phyloP scores from a whole-genome alignment of 2,797 vertebrate species.

The Cyclura pinguis region DNA sequence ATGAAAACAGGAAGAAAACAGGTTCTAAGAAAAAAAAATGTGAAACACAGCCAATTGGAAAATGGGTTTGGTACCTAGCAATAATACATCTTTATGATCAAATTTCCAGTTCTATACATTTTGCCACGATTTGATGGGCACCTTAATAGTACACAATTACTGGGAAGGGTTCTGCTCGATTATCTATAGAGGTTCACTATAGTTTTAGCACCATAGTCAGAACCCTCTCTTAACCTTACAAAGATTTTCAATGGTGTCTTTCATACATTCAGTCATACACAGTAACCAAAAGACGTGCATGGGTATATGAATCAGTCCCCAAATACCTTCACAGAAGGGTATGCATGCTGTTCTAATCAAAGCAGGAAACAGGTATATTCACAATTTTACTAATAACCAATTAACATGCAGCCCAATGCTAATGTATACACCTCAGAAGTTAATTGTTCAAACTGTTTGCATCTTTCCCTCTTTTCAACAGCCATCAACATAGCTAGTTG shows the following conservation, averaged over 20 bases:
- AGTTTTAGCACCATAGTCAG: background rate
- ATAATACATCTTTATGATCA: no score
- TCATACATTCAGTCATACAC: background rate
- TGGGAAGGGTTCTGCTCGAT: no score
- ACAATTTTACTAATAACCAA: background rate
- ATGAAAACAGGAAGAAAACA: no score
- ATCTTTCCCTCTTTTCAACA: background rate
- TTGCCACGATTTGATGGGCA: no score
- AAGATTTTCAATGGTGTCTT: background rate
- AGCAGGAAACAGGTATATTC: background rate
- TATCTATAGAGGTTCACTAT: background rate
- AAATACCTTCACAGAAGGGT: background rate
- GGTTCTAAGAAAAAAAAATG: no score
- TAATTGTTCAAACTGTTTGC: background rate
- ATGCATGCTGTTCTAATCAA: background rate
- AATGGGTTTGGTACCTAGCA: no score
- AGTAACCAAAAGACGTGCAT: background rate
- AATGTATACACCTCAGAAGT: no score
- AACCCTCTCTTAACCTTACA: background rate
- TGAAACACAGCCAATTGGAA: no score
- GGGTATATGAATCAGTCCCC: background rate
- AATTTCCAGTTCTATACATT: no score
- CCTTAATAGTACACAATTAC: no score
- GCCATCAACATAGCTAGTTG: slow-evolving; percentile 33
- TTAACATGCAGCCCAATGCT: background rate